Percentiles rank a stretch among this genome's conserved stretches.
Evolutionary conservation across 1,140 invertebrate genomes (phyloP).

Genomic region (Brachionus paranguensis): DNA sequence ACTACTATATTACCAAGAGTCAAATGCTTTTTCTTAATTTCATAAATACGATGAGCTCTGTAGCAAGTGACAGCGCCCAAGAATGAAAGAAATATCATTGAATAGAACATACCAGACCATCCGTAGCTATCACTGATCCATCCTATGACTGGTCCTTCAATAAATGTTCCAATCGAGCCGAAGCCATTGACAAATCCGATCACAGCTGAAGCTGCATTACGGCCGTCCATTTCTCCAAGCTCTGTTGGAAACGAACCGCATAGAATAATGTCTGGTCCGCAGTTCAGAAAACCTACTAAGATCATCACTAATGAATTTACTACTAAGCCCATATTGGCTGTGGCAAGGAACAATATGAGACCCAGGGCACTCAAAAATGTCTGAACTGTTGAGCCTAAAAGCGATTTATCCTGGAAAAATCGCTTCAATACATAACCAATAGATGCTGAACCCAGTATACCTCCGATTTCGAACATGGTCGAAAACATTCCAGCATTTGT

Average conservation of each 20-base stretch:
- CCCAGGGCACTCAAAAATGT: constrained; percentile 51
- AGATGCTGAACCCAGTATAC: constrained; percentile 55
- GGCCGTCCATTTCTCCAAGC: constrained; percentile 57
- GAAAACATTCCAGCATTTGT: constrained; percentile 57
- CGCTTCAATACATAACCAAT: constrained; percentile 53
- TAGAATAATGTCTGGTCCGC: constrained; percentile 59
- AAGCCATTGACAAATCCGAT: constrained; percentile 57
- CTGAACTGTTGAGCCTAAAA: constrained; percentile 55
- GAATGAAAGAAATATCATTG: constrained; percentile 56
- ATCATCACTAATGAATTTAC: constrained; percentile 56
- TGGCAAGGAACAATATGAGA: constrained; percentile 55
- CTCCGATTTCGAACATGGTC: constrained; percentile 60
- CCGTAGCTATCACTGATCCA: constrained; percentile 54
- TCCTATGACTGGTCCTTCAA: constrained; percentile 59
- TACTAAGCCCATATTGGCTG: constrained; percentile 53
- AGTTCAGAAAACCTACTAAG: constrained; percentile 58
- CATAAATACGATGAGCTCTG: constrained; percentile 46
- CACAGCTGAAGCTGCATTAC: constrained; percentile 56
- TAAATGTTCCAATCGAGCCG: constrained; percentile 58
- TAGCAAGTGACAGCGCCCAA: constrained; percentile 50
- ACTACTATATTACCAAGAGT: constrained; percentile 27
- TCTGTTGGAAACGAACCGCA: constrained; percentile 57
- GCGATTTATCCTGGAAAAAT: constrained; percentile 50
- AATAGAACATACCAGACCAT: constrained; percentile 58
- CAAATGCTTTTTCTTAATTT: constrained; percentile 34